Evolutionary conservation across 2,113 vertebrate genomes (phyloP).

Genomic region (Crotalus helleri): DNA sequence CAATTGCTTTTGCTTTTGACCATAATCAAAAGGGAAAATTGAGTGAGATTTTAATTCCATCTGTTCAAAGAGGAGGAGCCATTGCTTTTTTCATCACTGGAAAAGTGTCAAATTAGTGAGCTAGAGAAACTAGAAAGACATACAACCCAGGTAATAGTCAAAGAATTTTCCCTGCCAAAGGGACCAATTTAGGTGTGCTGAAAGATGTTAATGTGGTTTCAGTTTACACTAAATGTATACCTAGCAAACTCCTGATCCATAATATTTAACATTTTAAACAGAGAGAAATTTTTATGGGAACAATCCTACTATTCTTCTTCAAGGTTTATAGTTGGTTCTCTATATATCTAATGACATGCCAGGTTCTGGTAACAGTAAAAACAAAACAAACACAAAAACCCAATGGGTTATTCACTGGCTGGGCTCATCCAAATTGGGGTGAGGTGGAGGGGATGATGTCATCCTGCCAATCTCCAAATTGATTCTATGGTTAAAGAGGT

Average conservation of each 20-base stretch:
- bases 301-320: background rate
- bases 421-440: background rate
- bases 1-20: constrained; percentile 17
- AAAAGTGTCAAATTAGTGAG: constrained; percentile 20
- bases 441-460: background rate
- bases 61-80: background rate
- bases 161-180: background rate
- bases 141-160: background rate
- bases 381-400: background rate
- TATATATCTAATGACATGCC: background rate
- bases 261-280: background rate
- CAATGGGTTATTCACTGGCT: background rate
- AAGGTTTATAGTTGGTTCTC: background rate
- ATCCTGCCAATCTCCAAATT: background rate
- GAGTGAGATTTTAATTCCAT: constrained; percentile 26
- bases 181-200: background rate
- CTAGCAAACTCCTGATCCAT: background rate
- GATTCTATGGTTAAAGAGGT: background rate
- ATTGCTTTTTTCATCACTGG: background rate
- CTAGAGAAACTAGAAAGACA: background rate
- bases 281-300: background rate
- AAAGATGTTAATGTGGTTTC: background rate
- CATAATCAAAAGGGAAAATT: constrained; percentile 9
- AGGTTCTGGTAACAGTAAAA: background rate
- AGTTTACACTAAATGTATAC: background rate